Evolutionary conservation across 2,113 vertebrate genomes (phyloP), one percentile per base, ranked within the genome.

Genomic region (Pterophyllum scalare): DNA sequence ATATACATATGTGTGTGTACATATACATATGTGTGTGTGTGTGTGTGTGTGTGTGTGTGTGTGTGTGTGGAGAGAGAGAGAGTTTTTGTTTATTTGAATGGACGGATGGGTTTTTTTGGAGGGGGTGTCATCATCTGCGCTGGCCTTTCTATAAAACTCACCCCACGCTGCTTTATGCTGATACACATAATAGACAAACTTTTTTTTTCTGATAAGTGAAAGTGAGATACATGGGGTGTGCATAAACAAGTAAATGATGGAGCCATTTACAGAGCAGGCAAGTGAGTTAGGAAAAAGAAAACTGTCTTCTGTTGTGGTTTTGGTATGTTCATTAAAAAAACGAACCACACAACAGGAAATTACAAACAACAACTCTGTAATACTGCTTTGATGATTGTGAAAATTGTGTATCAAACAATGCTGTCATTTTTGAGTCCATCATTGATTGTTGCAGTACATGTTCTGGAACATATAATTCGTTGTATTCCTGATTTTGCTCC

Each of bases 351-450:
- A 5, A 77, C 20, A 52, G 6, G 61, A 64, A 43, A 20, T 33
- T 62, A 59, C n/a, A 75, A 72, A 43, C 31, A 57, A 35, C 24
- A 62, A 61, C n/a, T 80, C 26, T 62, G 31, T 62, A 38, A 62
- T n/a, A 35, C 19, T 6, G 19, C 38, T 62, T 38, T 38, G 2
- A 38, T 60, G 40, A 52, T 52, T 35, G 38, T 35, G 35, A 57
- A 38, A 59, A 14, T 7, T 67, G 62, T 1, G 2, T 43, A 20
- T 77, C 22, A 52, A 64, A 28, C 38, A 59, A 2, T n/a, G 52
- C 3, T 0, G 20, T 8, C 1, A 14, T 13, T 59, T 75, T n/a
- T 64, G 38, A 85, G 26, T 80, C 17, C 17, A 31, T 81, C 7
- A 54, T 17, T 70, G 35, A 26, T 9, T 49, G 35, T 59, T 19